Evolutionary conservation across 2,797 vertebrate species (phyloP), one percentile per base, ranked within the genome.

Genomic region (Mus spretus): DNA sequence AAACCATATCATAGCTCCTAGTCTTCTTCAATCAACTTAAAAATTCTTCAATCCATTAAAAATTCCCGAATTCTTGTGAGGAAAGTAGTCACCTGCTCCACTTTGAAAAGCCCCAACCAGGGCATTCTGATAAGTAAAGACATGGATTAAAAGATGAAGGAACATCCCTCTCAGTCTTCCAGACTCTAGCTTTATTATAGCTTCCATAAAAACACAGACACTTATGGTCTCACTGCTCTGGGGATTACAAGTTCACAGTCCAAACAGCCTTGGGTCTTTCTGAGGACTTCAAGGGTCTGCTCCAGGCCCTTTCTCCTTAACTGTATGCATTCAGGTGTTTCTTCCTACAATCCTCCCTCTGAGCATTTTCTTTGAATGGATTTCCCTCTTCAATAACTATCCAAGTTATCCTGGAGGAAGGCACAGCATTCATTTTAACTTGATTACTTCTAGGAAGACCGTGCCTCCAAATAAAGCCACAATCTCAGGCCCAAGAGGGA

Each of bases 51-150:
- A 40, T 80, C 92, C 83, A 93, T 90, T 83, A 96, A 89, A 96
- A 93, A 95, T 63, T 75, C 37, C 55, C 8, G 65, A 96, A 65
- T 91, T 40, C 65, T 40, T 22, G 31, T 2, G 57, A 34, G 67
- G 22, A 57, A 63, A 50, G 20, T 1, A 83, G 34, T 34, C 81
- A 6, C 53, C 77, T 91, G 53, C 6, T 94, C 67, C 20, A 90
- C 80, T 96, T 44, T 85, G 74, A 94, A 92, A 91, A 91, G 47
- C 37, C 47, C 74, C 53, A 95, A 93, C 74, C 55, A 96, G 82
- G 89, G 65, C 91, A 96, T 4, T 94, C 37, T n/a, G 26, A 78
- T 61, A 70, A 91, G 53, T 44, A 89, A 95, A 93, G 75, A n/a
- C 20, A 79, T 50, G 1, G n/a, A 65, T 86, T 40, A 78, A 90